phyloP scores from a whole-genome alignment of 2,113 vertebrate species.

The Oncorhynchus mykiss region DNA sequence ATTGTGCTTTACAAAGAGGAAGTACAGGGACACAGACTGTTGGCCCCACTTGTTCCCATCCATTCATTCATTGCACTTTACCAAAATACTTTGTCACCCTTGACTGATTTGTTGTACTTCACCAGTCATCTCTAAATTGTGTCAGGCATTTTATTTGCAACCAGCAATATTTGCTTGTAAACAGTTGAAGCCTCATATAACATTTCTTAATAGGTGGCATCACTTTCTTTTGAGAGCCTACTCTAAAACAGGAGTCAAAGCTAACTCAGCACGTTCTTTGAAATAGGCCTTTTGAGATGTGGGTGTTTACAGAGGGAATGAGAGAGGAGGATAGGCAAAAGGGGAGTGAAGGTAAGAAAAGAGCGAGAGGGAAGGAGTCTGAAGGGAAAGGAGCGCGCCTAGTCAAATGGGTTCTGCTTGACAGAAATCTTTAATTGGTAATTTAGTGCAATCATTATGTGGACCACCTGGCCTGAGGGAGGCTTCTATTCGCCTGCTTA shows the following conservation, averaged over 20 bases:
- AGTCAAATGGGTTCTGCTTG: constrained; percentile 39
- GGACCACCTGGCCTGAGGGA: constrained; percentile 44
- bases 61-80: constrained; percentile 48
- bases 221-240: constrained; percentile 30
- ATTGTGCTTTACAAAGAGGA: constrained; percentile 18
- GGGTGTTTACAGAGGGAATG: constrained; percentile 40
- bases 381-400: constrained; percentile 1
- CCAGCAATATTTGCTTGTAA: constrained; percentile 62
- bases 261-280: constrained; percentile 10
- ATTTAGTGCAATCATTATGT: constrained; percentile 49
- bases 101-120: constrained; percentile 63
- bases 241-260: constrained; percentile 20
- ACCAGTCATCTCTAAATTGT: constrained; percentile 51
- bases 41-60: constrained; percentile 38
- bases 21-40: constrained; percentile 40
- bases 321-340: constrained; percentile 9
- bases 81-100: constrained; percentile 54
- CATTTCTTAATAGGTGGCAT: constrained; percentile 21
- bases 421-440: constrained; percentile 57
- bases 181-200: constrained; percentile 47
- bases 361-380: not conserved
- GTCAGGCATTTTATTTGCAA: constrained; percentile 48
- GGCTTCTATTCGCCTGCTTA: constrained; percentile 15
- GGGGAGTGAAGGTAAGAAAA: not conserved
- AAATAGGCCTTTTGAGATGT: constrained; percentile 15